Evolutionary conservation across 2,797 vertebrate genomes (phyloP).

Genomic region (Gymnodraco acuticeps): DNA sequence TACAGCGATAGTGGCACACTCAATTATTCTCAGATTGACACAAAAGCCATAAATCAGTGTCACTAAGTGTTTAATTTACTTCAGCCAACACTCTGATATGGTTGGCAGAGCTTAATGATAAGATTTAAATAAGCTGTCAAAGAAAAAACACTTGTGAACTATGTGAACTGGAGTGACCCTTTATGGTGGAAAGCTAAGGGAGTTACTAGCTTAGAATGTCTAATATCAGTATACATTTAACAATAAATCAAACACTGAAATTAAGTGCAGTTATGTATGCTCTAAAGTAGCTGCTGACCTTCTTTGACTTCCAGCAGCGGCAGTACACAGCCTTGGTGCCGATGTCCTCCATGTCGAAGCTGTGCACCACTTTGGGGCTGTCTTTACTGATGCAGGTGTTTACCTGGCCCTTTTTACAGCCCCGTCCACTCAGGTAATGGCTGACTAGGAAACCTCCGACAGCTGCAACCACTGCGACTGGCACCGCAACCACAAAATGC

Average conservation of each 20-base stretch:
- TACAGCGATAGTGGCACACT: not conserved
- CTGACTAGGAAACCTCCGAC: slow-evolving; percentile 79
- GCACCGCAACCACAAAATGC: slow-evolving; percentile 77
- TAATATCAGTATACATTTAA: not conserved
- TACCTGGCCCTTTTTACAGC: slow-evolving; percentile 76
- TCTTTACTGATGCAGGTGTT: slow-evolving; percentile 83
- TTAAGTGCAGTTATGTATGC: not conserved
- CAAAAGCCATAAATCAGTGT: not conserved
- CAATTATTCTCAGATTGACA: not conserved
- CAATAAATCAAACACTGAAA: not conserved
- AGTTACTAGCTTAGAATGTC: not conserved
- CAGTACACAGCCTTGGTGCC: slow-evolving; percentile 85
- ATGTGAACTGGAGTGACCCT: not conserved
- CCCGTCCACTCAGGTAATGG: slow-evolving; percentile 70
- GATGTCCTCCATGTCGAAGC: slow-evolving; percentile 87
- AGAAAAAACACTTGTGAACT: not conserved
- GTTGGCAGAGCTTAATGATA: not conserved
- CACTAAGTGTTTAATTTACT: not conserved
- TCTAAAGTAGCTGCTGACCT: slow-evolving; percentile 59
- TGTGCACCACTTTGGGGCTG: slow-evolving; percentile 86
- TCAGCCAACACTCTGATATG: not conserved
- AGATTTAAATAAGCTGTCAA: not conserved
- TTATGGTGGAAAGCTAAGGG: not conserved
- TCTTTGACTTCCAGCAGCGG: slow-evolving; percentile 88
- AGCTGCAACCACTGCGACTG: slow-evolving; percentile 80